Evolutionary conservation across 2,888 invertebrate species (phyloP).

Genomic region (Xestia sexstrigata): DNA sequence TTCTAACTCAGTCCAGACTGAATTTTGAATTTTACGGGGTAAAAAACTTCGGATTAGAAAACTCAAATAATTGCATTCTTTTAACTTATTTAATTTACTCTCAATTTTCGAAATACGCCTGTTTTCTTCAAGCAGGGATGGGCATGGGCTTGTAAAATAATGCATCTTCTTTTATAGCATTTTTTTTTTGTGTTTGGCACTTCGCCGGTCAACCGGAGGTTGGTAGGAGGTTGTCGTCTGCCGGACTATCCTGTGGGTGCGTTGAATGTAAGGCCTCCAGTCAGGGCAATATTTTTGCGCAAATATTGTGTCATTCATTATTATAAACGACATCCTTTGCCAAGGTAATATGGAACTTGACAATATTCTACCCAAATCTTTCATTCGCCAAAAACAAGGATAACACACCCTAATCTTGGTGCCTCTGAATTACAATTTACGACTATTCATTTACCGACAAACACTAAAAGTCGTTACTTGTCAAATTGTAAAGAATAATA

Average conservation of each 20-base stretch:
- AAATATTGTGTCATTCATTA: background rate
- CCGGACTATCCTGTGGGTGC: too few species aligned
- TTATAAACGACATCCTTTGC: background rate
- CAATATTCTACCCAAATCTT: background rate
- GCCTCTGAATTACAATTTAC: constrained; percentile 4
- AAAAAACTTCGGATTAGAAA: background rate
- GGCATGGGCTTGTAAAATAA: too few species aligned
- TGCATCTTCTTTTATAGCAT: too few species aligned
- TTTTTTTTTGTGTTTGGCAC: too few species aligned
- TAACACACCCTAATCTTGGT: background rate
- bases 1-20: background rate
- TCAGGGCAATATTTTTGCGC: background rate
- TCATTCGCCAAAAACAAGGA: background rate
- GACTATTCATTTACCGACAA: constrained; percentile 7
- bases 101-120: background rate
- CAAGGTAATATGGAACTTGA: background rate
- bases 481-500: constrained; percentile 67
- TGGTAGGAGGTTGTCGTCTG: too few species aligned
- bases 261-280: too few species aligned
- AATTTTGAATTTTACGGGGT: background rate
- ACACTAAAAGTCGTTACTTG: constrained; percentile 41
- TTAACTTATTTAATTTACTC: background rate
- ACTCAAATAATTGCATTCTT: background rate
- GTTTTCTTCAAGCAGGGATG: too few species aligned
- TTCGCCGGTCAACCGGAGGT: too few species aligned